Evolutionary conservation across 2,888 invertebrate species (phyloP), one percentile per base, ranked within the genome.

Genomic region (Drosophila pseudotakahashii): DNA sequence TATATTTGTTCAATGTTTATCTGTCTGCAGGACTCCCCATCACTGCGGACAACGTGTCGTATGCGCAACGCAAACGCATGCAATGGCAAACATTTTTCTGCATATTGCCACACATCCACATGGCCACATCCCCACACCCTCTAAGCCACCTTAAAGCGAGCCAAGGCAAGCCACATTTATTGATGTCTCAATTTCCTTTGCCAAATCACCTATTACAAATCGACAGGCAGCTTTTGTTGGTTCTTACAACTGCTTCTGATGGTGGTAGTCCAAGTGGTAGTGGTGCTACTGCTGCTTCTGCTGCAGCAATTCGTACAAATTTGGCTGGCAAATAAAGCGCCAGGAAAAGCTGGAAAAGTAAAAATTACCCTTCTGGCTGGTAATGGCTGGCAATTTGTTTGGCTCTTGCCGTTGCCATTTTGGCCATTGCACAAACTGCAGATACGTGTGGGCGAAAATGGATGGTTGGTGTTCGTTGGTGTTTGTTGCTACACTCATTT

Each of bases 121-220:
- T 32, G 34, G 13, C 9, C 14, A 37, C 66, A 37, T 37, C 47
- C 14, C 41, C 19, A 19, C 19, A 39, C 44, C 47, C 7, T 55
- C 39, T 45, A 30, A 34, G 54, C 45, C 44, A 60, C 61, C 41
- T 74, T 58, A 66, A 66, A 75, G 63, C 36, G 58, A 71, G 52
- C 51, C 61, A 69, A 54, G 61, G 69, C 73, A 81, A 82, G 87
- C 78, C 89, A 78, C 84, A 87, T 84, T 87, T 88, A 89, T 88
- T 88, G 89, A 89, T 89, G 89, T 81, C 87, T 89, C 88, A 88
- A 88, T 88, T 88, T 89, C 85, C 87, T 76, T 81, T 77, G 77
- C 76, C 83, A 88, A 88, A 84, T 87, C 87, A 88, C 81, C 88
- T 79, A 82, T 89, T 88, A 89, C 81, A 76, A 89, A 89, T 87